Base-by-base conservation (phyloP, 2,888 invertebrate species). In the Temnothorax unifasciatus region DNA sequence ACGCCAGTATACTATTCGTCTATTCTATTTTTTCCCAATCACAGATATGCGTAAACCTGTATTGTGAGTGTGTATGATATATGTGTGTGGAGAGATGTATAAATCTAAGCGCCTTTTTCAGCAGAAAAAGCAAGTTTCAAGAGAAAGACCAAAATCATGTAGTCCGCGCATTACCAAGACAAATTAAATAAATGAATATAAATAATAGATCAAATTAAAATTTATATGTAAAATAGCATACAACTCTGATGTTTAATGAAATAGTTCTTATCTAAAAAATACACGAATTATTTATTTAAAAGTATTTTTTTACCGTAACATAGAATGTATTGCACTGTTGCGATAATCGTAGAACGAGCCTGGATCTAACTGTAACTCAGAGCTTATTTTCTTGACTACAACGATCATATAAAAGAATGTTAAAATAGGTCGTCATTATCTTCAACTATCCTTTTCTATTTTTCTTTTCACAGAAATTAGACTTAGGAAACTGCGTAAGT, bases 101-200 rank as follows among this genome's bases (percentile, higher is more conserved):
- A 34, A 54, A 2, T 57, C 3, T 15, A 57, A 34, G 29, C 44
- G 11, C 18, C 44, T 34, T 25, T 75, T 66, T 38, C 4, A 44
- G 15, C 0, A 29, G 25, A 44, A 77, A n/a, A 41, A 44, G 0
- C 2, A 44, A 18, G 0, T 50, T 52, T 54, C 4, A 41, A 63
- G 15, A 66, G 18, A 41, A 38, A 76, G 44, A 34, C 15, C 52
- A 52, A 41, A 75, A 47, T 59, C 8, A 41, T 21, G 9, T 76
- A 18, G 13, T 29, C 9, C 15, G 1, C 3, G 0, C 5, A 41
- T n/a, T 54, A 54, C 2, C 2, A 76, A 50, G 8, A 41, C 29
- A 69, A 18, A 41, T 50, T 11, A 41, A 44, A 77, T 57, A 77
- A 54, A 77, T 41, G 25, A 50, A 29, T 44, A 57, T 47, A 59